Evolutionary conservation across 2,797 vertebrate genomes (phyloP).

Genomic region (Odontamblyopus lacepedii): DNA sequence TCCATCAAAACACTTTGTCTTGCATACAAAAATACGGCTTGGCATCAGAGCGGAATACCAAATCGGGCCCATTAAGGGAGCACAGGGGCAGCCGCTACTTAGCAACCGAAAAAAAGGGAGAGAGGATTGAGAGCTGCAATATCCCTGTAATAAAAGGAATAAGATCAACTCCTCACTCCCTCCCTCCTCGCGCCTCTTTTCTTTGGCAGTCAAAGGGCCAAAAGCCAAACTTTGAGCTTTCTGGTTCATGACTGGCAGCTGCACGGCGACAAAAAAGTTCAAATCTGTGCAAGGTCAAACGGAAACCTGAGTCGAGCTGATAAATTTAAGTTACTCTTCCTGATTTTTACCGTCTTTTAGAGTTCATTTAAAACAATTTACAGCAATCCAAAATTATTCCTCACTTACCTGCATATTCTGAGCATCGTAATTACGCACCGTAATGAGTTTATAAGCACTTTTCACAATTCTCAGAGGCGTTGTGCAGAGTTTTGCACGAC

Average conservation of each 20-base stretch:
- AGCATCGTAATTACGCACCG: no score
- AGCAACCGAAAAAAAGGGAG: conserved; percentile 83
- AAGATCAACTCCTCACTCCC: conserved; percentile 65
- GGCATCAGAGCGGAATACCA: conserved; percentile 92
- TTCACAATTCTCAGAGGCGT: no score
- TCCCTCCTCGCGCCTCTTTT: conserved; percentile 33
- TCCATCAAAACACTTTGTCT: conserved; percentile 99
- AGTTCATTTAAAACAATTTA: no score
- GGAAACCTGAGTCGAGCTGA: neutral
- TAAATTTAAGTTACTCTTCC: neutral
- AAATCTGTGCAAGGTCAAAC: neutral
- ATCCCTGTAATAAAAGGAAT: conserved; percentile 82
- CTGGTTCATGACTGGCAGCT: conserved; percentile 38
- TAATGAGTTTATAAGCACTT: no score
- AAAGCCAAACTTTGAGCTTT: conserved; percentile 64
- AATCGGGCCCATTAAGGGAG: conserved; percentile 96
- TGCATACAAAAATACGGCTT: conserved; percentile 98
- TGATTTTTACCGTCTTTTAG: no score
- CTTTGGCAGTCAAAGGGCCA: conserved; percentile 55
- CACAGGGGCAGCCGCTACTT: conserved; percentile 93
- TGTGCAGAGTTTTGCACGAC: no score
- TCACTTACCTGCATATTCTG: no score
- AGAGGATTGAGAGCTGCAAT: conserved; percentile 89
- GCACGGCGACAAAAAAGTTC: conserved; percentile 4
- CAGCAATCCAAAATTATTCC: no score